Evolutionary conservation across 2,113 vertebrate species (phyloP).

Genomic region (Dermatemys mawii): DNA sequence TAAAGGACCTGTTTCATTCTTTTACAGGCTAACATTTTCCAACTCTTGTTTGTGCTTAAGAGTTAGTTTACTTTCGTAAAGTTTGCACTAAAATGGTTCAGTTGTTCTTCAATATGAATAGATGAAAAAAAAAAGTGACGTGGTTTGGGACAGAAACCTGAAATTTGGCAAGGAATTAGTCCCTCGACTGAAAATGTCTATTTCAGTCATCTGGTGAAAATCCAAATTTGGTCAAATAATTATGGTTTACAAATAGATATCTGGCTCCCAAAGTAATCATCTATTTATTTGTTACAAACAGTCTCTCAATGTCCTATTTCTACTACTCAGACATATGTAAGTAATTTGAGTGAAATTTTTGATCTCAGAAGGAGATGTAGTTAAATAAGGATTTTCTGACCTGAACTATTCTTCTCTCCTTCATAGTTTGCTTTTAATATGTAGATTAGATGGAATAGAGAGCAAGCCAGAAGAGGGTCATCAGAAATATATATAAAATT

Average conservation of each 20-base stretch:
- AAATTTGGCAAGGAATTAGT: not conserved
- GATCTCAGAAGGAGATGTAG: not conserved
- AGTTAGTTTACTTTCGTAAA: not conserved
- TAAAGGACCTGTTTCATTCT: not conserved
- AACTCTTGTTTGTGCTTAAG: not conserved
- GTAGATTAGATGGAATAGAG: not conserved
- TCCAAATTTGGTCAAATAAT: not conserved
- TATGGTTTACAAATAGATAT: not conserved
- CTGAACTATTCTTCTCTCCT: not conserved
- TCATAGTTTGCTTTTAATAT: not conserved
- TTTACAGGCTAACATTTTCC: not conserved
- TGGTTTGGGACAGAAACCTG: not conserved
- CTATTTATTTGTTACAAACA: not conserved
- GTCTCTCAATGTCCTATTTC: not conserved
- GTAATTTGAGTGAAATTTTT: not conserved
- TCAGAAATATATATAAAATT: not conserved
- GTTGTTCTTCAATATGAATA: not conserved
- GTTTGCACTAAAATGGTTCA: not conserved
- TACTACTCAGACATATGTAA: not conserved
- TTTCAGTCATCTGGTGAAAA: not conserved
- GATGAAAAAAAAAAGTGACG: not conserved
- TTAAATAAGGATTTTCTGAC: not conserved
- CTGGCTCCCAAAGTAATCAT: not conserved
- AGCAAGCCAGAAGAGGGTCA: not conserved
- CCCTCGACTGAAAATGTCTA: not conserved